Conservation (phyloP, 2,113 vertebrate genomes). For the Lophotis ruficrista region DNA sequence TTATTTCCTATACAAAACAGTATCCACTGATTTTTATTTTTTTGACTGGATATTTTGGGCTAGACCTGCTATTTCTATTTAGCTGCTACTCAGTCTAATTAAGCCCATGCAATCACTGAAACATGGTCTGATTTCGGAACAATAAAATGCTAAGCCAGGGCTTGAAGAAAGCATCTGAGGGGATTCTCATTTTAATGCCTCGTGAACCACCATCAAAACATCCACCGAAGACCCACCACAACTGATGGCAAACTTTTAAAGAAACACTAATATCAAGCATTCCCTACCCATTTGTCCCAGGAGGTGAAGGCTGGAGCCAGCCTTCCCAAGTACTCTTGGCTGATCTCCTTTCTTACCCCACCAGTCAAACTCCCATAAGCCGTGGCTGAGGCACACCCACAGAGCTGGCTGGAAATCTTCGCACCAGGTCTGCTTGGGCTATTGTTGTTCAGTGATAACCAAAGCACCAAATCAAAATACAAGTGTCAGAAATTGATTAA, state of each 20-base stretch:
- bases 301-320: neutral
- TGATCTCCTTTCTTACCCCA: neutral
- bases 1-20: neutral
- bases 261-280: neutral
- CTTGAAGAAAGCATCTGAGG: neutral
- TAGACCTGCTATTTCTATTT: neutral
- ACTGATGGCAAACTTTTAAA: neutral
- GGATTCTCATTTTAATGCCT: neutral
- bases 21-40: neutral
- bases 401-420: neutral
- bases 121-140: neutral
- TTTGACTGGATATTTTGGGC: neutral
- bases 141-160: neutral
- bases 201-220: neutral
- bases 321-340: neutral
- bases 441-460: neutral
- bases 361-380: neutral
- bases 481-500: neutral
- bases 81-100: neutral
- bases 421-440: neutral
- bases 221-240: neutral
- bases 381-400: accelerated
- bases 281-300: neutral
- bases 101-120: neutral
- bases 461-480: neutral